Conservation (phyloP, 2,797 vertebrate genomes). For the Esox masquinongy region DNA sequence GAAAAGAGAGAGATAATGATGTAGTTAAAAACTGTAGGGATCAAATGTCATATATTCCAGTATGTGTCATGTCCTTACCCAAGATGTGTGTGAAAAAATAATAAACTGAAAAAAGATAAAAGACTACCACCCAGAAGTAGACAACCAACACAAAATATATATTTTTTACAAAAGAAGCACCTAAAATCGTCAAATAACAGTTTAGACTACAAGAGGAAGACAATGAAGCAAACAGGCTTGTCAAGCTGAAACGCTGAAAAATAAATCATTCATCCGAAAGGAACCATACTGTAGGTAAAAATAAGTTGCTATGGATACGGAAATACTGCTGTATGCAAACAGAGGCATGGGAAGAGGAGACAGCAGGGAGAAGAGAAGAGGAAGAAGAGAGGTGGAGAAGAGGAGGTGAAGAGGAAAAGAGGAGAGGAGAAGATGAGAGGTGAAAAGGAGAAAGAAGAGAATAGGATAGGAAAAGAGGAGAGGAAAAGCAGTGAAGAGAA, state of each 20-base stretch:
- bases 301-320: constrained; percentile 59
- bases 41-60: no score
- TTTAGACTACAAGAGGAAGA: constrained; percentile 17
- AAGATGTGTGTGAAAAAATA: not conserved
- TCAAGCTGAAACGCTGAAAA: constrained; percentile 47
- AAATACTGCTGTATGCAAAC: constrained; percentile 39
- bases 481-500: constrained; percentile 20
- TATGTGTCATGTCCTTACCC: not conserved
- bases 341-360: not conserved
- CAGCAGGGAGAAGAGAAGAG: not conserved
- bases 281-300: constrained; percentile 30
- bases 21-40: not conserved
- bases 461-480: no score
- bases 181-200: not conserved
- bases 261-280: constrained; percentile 57
- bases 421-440: not conserved
- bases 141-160: not conserved
- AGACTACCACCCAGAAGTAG: not conserved
- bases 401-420: no score
- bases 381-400: no score
- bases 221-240: constrained; percentile 12
- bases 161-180: not conserved
- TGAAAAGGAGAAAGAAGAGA: no score
- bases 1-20: constrained; percentile 25
- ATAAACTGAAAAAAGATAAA: not conserved